phyloP scores from a whole-genome alignment of 2,888 invertebrate genomes.

The Margaritifera margaritifera region DNA sequence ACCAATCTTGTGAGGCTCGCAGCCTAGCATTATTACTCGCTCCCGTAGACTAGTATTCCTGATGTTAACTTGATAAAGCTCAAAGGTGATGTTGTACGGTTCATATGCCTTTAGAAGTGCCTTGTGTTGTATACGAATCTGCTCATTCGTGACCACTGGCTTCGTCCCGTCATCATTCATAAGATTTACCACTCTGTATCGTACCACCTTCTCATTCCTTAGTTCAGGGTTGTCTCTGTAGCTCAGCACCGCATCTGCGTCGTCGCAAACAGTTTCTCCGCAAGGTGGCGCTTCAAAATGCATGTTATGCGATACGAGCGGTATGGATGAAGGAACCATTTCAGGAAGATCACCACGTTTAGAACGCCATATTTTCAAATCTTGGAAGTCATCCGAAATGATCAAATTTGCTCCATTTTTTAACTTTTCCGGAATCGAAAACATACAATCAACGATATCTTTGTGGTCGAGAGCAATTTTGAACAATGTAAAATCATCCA shows the following conservation, averaged over 20 bases:
- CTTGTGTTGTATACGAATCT: conserved; percentile 56
- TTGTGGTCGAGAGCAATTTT: conserved; percentile 43
- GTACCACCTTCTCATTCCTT: conserved; percentile 47
- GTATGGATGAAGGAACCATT: conserved; percentile 38
- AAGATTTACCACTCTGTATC: conserved; percentile 61
- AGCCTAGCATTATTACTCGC: conserved; percentile 57
- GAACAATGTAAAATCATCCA: conserved; percentile 55
- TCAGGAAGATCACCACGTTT: conserved; percentile 19
- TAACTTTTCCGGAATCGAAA: neutral
- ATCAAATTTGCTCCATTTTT: conserved; percentile 10
- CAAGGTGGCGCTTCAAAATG: conserved; percentile 58
- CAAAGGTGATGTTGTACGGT: conserved; percentile 64
- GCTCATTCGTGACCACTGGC: conserved; percentile 52
- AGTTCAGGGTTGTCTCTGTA: conserved; percentile 47
- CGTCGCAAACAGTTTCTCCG: conserved; percentile 67
- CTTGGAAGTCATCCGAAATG: conserved; percentile 41
- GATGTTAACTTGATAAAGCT: conserved; percentile 36
- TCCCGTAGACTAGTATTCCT: conserved; percentile 51
- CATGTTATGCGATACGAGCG: conserved; percentile 33
- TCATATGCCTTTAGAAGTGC: conserved; percentile 55
- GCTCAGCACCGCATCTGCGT: conserved; percentile 57
- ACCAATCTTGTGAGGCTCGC: conserved; percentile 60
- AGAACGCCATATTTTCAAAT: conserved; percentile 41
- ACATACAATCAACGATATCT: conserved; percentile 43
- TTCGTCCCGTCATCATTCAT: conserved; percentile 57